Evolutionary conservation across 2,113 vertebrate genomes (phyloP), one percentile per base, ranked within the genome.

Genomic region (Chamaea fasciata): DNA sequence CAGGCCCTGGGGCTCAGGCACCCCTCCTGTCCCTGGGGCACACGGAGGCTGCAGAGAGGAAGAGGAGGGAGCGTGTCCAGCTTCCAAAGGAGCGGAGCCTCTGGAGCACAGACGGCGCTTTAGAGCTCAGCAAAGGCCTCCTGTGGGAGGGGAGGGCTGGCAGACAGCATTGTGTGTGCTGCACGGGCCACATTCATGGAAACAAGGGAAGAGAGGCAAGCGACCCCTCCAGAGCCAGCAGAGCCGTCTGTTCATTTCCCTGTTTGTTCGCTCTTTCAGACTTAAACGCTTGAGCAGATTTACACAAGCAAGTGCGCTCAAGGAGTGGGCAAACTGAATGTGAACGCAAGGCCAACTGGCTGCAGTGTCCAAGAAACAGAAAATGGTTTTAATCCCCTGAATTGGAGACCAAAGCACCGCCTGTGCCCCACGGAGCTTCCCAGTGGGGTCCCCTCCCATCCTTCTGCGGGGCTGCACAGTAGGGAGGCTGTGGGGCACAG

Each of bases 181-280:
- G 90, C 71, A 83, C 42, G 47, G 94, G 93, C 87, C 84, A 95
- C 91, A 64, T 49, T 89, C 67, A 84, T 1, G 27, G 78, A 4
- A 95, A 94, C 90, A 90, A 93, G 94, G 70, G 0, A 23, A 59
- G 59, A 65, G 82, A 88, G 83, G 75, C 82, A 85, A 69, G 75
- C 26, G 37, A 86, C 84, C 84, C 87, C 91, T 91, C 85, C 88
- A 63, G 92, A 95, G 94, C 89, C 94, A 92, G 77, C 91, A 65
- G 84, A 55, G 93, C 82, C 19, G 47, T 57, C 96, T 94, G 94
- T 78, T 95, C 93, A 57, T 17, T 74, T 0, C 92, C 78, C 85
- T 93, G 85, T 83, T 96, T 95, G 94, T 95, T 96, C 95, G 80
- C 86, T 81, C 94, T 96, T 95, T 94, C 93, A 94, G 95, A 33